Evolutionary conservation across 2,888 invertebrate genomes (phyloP), one percentile per base, ranked within the genome.

Genomic region (Heliconius charithonia): DNA sequence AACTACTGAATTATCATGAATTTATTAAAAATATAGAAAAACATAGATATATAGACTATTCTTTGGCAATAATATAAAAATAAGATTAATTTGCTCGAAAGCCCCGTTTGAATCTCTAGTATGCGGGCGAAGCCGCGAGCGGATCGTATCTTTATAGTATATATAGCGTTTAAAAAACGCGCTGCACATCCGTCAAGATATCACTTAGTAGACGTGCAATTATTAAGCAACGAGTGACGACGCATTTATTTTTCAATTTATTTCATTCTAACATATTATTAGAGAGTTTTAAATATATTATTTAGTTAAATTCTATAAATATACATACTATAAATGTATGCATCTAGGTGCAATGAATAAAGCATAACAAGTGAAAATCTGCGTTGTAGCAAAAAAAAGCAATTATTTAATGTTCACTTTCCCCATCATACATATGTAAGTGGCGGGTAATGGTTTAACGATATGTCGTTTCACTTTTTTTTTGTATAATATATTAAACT

Each of bases 401-500:
- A 41, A 69, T 69, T 25, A 59, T n/a, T 10, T n/a, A 22, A 59
- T 10, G 19, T 45, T 41, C 16, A 45, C 69, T 69, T 69, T 69
- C 69, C n/a, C 69, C 69, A 69, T 27, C 41, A 41, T 27, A 25
- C 69, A 69, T 25, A 69, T 67, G 25, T 25, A 69, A 16, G 41
- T 69, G 45, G 41, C 41, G 7, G n/a, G 41, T 41, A 69, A 37
- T 25, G 4, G 25, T 41, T 41, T 16, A 45, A 69, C 69, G 41
- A 69, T 69, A 41, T 69, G 25, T 7, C 10, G 41, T 69, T 69
- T 69, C 41, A 69, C 41, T 69, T 69, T 41, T 63, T n/a, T 37
- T 37, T 25, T 62, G 3, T 16, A 69, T 41, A 41, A 45, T 19
- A 69, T 41, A 10, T 41, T 41, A 25, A 41, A 69, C 25, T 37